Base-by-base conservation (phyloP, 2,888 invertebrate species). In the Mylabris sibirica region DNA sequence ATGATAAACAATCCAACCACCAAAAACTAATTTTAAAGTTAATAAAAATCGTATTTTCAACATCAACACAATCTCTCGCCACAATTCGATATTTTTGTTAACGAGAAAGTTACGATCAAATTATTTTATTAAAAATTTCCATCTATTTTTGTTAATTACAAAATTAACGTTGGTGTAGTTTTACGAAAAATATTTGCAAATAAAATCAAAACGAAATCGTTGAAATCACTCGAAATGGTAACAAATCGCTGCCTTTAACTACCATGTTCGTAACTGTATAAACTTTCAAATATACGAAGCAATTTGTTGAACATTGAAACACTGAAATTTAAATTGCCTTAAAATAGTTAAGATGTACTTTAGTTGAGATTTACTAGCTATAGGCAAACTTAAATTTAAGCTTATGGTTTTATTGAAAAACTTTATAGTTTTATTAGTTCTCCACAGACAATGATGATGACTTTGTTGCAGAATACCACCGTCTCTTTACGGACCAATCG, bases 301-400 rank as follows among this genome's bases (percentile, higher is more conserved):
- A 44, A 44, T 44, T 44, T 44, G 44, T 44, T 44, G 17, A 17
- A 44, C 44, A 44, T 44, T 17, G n/a, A 44, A n/a, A 44, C 6
- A 17, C n/a, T 17, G 44, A 44, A 44, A 8, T 44, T 44, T 44
- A 44, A 44, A 4, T 44, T 44, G 44, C n/a, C 6, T 49, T 49
- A 20, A 44, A 49, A 30, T 49, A 49, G 49, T 20, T 49, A 49
- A 49, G 20, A 49, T 49, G 49, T 49, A n/a, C 20, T 49, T 49
- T 20, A 49, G 20, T 49, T 8, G 20, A 20, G 9, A 20, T 49
- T 49, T 20, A 49, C n/a, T 44, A n/a, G 44, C n/a, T 44, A n/a
- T n/a, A 44, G n/a, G 17, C 2, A 22, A 49, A 20, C 20, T 49
- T 20, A 20, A 49, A 49, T 49, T 30, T 30, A 30, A 30, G 8